Base-by-base conservation (phyloP, 2,888 invertebrate species). In the Drosophila lutescens region DNA sequence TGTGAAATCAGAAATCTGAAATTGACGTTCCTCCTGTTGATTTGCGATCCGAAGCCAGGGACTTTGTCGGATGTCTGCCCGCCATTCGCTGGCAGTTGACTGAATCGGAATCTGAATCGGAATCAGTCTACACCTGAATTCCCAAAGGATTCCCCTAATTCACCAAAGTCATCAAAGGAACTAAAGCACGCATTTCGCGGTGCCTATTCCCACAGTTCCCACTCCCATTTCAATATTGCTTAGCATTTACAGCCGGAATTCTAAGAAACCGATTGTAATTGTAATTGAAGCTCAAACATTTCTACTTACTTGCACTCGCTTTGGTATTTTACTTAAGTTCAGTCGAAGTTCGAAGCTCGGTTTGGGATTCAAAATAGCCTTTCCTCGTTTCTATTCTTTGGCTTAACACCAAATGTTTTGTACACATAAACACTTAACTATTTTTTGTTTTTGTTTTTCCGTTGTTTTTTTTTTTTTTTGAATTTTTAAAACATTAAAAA, bases 1-100 rank as follows among this genome's bases (percentile, higher is more conserved):
- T 5, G 10, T 0, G 47, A 12, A 30, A 15, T 30, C 10, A 1
- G 30, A 26, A 38, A 43, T 34, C 54, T 40, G 57, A 41, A 63
- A 50, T 47, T 61, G 51, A 43, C 44, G 43, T 63, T 61, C 59
- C 44, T 23, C 47, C 50, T 51, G 65, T 63, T 43, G 59, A 15
- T 49, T 46, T 43, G 57, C 46, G 46, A 53, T 49, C 34, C n/a
- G 9, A 3, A 15, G 23, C 7, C 13, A 13, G 23, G n/a, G 12
- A 8, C 23, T 15, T 50, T 50, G 32, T 4, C 17, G 7, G 36
- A 23, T 49, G n/a, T 13, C 12, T 12, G 5, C 36, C 20, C n/a
- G 36, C 10, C 20, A 4, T 9, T 44, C 23, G 8, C 44, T 5
- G 38, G n/a, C 38, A 38, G 38, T n/a, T 38, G 38, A 38, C 7